Conservation (phyloP, 2,888 invertebrate species). For the Caenorhabditis virilis region DNA sequence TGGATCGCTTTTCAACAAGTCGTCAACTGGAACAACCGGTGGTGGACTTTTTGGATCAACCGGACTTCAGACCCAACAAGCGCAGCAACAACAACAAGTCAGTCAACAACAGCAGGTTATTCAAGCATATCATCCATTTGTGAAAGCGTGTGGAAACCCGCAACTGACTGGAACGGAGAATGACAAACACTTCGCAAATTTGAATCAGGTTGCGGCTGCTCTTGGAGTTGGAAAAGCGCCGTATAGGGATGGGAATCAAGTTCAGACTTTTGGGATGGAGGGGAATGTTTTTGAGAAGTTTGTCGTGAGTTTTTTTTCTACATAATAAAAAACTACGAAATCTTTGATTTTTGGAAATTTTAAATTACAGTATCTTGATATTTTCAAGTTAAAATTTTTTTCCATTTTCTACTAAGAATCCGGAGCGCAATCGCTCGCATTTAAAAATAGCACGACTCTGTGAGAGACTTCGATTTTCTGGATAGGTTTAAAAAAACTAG, state of each 20-base stretch:
- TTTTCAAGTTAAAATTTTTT: no score
- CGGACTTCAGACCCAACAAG: constrained; percentile 5
- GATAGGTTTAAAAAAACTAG: no score
- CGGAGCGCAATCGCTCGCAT: no score
- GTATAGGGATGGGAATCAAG: constrained; percentile 47
- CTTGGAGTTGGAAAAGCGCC: constrained; percentile 70
- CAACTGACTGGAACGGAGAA: constrained; percentile 28
- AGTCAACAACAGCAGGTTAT: constrained; percentile 8
- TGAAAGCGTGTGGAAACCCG: constrained; percentile 26
- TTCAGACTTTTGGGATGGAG: constrained; percentile 44
- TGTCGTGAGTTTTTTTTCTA: constrained; percentile 14
- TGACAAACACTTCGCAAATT: constrained; percentile 20
- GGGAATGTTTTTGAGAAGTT: constrained; percentile 72
- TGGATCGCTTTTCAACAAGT: constrained; percentile 3
- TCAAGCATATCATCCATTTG: constrained; percentile 29
- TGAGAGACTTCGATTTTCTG: no score
- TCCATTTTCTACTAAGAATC: no score
- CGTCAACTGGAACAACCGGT: background rate
- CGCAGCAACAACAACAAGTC: constrained; percentile 17
- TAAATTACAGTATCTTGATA: no score
- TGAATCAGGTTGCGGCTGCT: constrained; percentile 34
- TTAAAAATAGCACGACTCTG: no score
- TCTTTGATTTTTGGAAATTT: no score
- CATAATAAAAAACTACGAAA: background rate
- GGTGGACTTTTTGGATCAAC: constrained; percentile 8